These are phyloP conservation scores for Lottia scabra DNA, from an alignment of 2,888 invertebrate genomes.

Conservation along the genomic window DNA sequence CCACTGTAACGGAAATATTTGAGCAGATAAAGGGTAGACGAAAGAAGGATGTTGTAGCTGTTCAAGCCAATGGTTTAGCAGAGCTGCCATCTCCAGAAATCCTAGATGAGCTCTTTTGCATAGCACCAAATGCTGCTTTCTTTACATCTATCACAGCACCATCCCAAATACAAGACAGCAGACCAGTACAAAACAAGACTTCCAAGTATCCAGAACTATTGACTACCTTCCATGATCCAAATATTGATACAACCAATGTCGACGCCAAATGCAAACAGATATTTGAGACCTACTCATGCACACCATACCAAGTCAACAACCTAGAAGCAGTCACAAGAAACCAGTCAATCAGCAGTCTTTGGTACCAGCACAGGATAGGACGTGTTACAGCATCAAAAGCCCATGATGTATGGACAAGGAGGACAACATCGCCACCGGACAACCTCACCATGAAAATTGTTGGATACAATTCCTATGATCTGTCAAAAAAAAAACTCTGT, in stretches of 20 bases:
- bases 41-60: not conserved
- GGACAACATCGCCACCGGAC: slow-evolving; percentile 6
- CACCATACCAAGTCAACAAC: not conserved
- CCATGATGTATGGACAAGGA: slow-evolving; percentile 12
- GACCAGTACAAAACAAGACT: too few relatives aligned
- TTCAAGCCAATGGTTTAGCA: too few relatives aligned
- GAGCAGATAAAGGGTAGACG: slow-evolving; percentile 3
- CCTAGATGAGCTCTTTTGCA: not conserved
- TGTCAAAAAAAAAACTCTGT: too few relatives aligned
- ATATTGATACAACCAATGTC: too few relatives aligned
- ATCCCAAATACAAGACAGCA: too few relatives aligned
- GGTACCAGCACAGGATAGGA: slow-evolving; percentile 2
- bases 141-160: too few relatives aligned
- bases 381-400: slow-evolving; percentile 11
- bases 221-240: not conserved
- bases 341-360: not conserved
- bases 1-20: slow-evolving; percentile 15
- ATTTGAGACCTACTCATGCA: not conserved
- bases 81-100: too few relatives aligned
- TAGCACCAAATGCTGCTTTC: not conserved
- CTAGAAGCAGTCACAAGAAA: too few relatives aligned
- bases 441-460: slow-evolving; percentile 13
- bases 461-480: too few relatives aligned
- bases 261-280: too few relatives aligned
- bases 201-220: slow-evolving; percentile 13